phyloP scores from a whole-genome alignment of 2,888 invertebrate genomes.

The Ophioninae sp. region DNA sequence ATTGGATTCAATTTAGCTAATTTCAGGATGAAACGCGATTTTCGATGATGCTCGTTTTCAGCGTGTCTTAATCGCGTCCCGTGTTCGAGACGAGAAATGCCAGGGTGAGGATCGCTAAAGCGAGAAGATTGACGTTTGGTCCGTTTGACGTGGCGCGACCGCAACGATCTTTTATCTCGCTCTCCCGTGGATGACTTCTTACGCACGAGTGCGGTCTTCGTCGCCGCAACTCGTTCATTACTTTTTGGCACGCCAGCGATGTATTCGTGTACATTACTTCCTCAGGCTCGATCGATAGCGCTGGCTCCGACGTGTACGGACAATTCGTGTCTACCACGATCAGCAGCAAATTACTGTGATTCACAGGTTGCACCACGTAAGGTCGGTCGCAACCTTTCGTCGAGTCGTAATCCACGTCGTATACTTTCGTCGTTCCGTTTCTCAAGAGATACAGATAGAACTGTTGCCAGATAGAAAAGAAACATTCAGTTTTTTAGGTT shows the following conservation, averaged over 20 bases:
- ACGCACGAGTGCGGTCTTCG: constrained; percentile 89
- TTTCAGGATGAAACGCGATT: constrained; percentile 28
- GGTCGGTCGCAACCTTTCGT: constrained; percentile 81
- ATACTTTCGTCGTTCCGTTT: constrained; percentile 71
- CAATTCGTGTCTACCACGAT: constrained; percentile 88
- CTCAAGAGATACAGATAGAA: constrained; percentile 80
- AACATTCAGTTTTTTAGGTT: background rate
- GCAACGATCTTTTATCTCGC: constrained; percentile 80
- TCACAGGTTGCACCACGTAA: constrained; percentile 88
- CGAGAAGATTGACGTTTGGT: constrained; percentile 66
- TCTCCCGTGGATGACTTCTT: constrained; percentile 88
- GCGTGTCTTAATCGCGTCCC: constrained; percentile 47
- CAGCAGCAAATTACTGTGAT: constrained; percentile 89
- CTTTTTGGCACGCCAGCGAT: constrained; percentile 85
- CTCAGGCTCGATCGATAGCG: constrained; percentile 79
- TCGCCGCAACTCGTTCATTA: constrained; percentile 83
- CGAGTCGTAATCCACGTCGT: constrained; percentile 71
- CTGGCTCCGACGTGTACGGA: constrained; percentile 81
- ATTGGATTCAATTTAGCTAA: constrained; percentile 28
- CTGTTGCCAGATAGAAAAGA: constrained; percentile 62
- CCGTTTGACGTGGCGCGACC: constrained; percentile 70
- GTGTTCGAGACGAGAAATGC: constrained; percentile 40
- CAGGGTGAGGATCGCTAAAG: constrained; percentile 41
- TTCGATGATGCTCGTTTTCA: constrained; percentile 10
- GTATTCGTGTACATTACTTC: constrained; percentile 82